Percentiles rank a stretch among this genome's conserved stretches.
phyloP scores from a whole-genome alignment of 2,797 vertebrate genomes.

The Oreochromis grahami region DNA sequence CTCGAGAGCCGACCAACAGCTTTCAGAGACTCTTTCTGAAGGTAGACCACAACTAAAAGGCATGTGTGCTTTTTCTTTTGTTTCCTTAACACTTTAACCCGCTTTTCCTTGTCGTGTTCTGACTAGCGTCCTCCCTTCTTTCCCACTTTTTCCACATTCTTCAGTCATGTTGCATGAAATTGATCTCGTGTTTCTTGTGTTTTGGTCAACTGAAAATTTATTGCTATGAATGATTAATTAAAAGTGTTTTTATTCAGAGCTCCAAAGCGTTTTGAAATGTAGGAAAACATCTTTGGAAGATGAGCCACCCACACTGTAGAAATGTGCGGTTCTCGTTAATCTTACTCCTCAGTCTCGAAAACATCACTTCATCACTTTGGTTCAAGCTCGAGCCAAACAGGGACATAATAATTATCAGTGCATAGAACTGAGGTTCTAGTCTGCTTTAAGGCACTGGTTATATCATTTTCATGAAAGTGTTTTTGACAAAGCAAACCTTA shows the following conservation, averaged over 20 bases:
- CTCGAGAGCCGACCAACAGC: slow-evolving; percentile 76
- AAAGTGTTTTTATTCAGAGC: slow-evolving; percentile 6
- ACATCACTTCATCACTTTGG: slow-evolving; percentile 14
- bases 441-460: slow-evolving; percentile 29
- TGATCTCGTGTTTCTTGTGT: not conserved
- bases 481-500: slow-evolving; percentile 40
- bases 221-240: not conserved
- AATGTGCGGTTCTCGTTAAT: slow-evolving; percentile 14
- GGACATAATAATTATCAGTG: slow-evolving; percentile 48
- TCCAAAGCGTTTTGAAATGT: not conserved
- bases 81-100: slow-evolving; percentile 26
- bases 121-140: not conserved
- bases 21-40: slow-evolving; percentile 86
- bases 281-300: not conserved
- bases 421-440: slow-evolving; percentile 31
- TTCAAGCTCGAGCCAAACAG: not conserved
- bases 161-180: not conserved
- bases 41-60: slow-evolving; percentile 76
- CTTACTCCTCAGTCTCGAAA: not conserved
- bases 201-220: not conserved
- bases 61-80: slow-evolving; percentile 18
- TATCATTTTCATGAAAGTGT: slow-evolving; percentile 27
- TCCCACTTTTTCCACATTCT: not conserved
- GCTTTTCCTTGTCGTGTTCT: not conserved
- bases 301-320: not conserved